Base-by-base conservation (phyloP, 2,797 vertebrate species). In the Danio aesculapii region DNA sequence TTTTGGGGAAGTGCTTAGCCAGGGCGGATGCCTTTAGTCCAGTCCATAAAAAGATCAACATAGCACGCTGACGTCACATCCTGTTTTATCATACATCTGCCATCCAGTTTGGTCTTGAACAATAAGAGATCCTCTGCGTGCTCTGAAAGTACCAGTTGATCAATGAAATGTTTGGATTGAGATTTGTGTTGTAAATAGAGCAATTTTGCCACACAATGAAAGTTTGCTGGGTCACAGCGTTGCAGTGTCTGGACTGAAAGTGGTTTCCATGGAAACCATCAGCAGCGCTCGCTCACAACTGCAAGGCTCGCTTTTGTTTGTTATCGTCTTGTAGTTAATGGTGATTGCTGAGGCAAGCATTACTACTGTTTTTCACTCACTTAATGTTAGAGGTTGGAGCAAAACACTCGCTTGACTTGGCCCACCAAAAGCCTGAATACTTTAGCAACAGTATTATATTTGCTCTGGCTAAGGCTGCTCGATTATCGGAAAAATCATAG, bases 221-320 rank as follows among this genome's bases (percentile, higher is more conserved):
- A 80, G 55, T 62, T 78, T 74, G 19, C 64, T 77, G 52, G 58
- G 19, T 66, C 62, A 19, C 17, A 66, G 55, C 19, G 14, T 75
- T 68, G 47, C 55, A 47, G 7, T 63, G 43, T 79, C 57, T 63
- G 50, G 64, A 82, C 50, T 41, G 50, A 50, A 74, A 70, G 57
- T 43, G 2, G 84, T 84, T 17, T 78, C 82, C 74, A 84, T 81
- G 82, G 84, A 71, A 85, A 87, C 86, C 73, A 46, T 55, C 55
- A 72, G 47, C 53, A 83, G 74, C 44, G 58, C 81, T 73, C 67
- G 43, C 85, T 62, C 72, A 82, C 80, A 50, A 57, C 62, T 44
- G 58, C 84, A 77, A 84, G 81, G 79, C 39, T 71, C 67, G 63
- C 1, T 59, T 49, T 62, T 10, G n/a, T 68, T n/a, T 58, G 72